Evolutionary conservation across 2,797 vertebrate genomes (phyloP).

Genomic region (Manis pentadactyla): DNA sequence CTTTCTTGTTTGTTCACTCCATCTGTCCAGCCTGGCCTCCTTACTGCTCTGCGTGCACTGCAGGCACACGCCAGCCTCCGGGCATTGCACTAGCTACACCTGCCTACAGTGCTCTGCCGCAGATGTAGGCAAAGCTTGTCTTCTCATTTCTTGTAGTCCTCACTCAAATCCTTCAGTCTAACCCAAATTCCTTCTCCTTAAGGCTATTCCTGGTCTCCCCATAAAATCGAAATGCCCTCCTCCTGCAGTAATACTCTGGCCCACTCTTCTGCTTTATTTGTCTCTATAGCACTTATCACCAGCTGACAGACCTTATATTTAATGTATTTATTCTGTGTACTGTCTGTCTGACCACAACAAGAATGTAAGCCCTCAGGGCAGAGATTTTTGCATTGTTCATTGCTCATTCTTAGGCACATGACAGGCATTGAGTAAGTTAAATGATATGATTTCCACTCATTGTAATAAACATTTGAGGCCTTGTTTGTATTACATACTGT

Average conservation of each 20-base stretch:
- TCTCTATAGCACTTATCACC: not conserved
- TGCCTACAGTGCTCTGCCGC: not conserved
- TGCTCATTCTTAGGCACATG: slow-evolving; percentile 23
- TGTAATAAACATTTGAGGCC: not conserved
- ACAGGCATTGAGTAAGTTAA: not conserved
- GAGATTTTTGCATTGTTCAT: not conserved
- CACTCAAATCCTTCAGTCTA: not conserved
- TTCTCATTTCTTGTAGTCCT: not conserved
- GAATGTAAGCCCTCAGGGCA: not conserved
- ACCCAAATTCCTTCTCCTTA: not conserved
- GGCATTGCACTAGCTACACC: not conserved
- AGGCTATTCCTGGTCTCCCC: not conserved
- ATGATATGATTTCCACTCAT: not conserved
- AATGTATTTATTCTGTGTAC: not conserved
- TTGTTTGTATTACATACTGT: not conserved
- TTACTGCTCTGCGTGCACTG: not conserved
- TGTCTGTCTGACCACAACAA: not conserved
- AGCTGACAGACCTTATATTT: not conserved
- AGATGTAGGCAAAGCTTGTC: fast-evolving
- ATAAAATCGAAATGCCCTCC: not conserved
- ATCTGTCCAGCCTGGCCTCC: not conserved
- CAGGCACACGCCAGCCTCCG: not conserved
- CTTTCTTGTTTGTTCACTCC: not conserved
- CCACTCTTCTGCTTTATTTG: not conserved
- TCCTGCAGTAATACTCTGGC: not conserved